These are phyloP conservation scores for Tragelaphus eurycerus DNA, from an alignment of 2,797 vertebrate species.

Conservation along the genomic window DNA sequence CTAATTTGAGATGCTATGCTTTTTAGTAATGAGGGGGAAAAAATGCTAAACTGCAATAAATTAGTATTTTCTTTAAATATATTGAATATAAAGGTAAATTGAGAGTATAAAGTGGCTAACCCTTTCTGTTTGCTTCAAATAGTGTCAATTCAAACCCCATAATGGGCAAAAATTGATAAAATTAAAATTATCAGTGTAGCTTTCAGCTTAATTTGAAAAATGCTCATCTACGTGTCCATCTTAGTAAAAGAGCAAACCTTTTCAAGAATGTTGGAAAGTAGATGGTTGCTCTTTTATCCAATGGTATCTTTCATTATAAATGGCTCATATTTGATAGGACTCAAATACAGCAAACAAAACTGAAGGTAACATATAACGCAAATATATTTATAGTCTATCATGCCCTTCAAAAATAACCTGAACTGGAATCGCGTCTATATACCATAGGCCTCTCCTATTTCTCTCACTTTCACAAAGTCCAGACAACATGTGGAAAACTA, in stretches of 20 bases:
- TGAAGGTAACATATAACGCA: background rate
- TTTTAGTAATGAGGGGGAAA: background rate
- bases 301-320: background rate
- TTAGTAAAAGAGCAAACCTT: background rate
- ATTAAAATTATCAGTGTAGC: background rate
- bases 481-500: background rate
- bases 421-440: background rate
- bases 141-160: background rate
- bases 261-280: background rate
- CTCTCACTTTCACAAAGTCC: background rate
- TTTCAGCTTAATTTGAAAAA: slow-evolving; percentile 33
- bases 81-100: background rate
- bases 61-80: background rate
- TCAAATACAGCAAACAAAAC: background rate
- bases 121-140: background rate
- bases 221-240: background rate
- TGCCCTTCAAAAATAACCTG: background rate
- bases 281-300: background rate
- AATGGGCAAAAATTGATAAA: background rate
- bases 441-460: background rate
- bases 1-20: background rate
- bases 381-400: background rate
- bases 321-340: background rate
- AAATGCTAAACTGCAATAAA: background rate
- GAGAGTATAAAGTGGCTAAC: background rate